Percentiles rank a stretch among this genome's conserved stretches.
Evolutionary conservation across 2,113 vertebrate genomes (phyloP).

Genomic region (Glareola pratincola): DNA sequence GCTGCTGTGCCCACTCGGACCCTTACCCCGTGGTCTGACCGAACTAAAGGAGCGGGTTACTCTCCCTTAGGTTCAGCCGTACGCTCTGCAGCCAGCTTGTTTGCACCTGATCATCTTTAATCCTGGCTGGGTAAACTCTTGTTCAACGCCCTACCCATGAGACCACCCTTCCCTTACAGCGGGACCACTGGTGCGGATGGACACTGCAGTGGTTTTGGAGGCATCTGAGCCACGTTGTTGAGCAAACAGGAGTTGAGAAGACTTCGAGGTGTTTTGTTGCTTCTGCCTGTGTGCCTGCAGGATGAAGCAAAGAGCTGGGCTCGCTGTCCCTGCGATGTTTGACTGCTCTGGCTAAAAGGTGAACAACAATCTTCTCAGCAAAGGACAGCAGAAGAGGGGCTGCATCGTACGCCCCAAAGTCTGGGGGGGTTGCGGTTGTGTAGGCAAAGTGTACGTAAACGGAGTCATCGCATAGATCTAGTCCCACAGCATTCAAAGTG

Average conservation of each 20-base stretch:
- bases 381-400: neutral
- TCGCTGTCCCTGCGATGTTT: neutral
- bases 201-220: neutral
- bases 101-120: neutral
- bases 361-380: neutral
- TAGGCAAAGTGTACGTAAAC: neutral
- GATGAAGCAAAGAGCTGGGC: neutral
- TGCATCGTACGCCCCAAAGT: too few species aligned
- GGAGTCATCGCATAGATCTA: neutral
- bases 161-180: neutral
- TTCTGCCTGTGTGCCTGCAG: neutral
- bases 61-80: neutral
- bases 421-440: neutral
- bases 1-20: neutral
- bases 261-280: neutral
- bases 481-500: neutral
- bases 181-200: neutral
- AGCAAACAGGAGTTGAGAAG: too few species aligned
- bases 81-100: neutral
- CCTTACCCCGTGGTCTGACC: neutral
- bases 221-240: neutral
- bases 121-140: neutral
- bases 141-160: accelerated
- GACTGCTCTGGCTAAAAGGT: neutral
- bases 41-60: neutral